These are phyloP conservation scores for Drosophila koepferae DNA, from an alignment of 2,888 invertebrate species.

Conservation along the genomic window DNA sequence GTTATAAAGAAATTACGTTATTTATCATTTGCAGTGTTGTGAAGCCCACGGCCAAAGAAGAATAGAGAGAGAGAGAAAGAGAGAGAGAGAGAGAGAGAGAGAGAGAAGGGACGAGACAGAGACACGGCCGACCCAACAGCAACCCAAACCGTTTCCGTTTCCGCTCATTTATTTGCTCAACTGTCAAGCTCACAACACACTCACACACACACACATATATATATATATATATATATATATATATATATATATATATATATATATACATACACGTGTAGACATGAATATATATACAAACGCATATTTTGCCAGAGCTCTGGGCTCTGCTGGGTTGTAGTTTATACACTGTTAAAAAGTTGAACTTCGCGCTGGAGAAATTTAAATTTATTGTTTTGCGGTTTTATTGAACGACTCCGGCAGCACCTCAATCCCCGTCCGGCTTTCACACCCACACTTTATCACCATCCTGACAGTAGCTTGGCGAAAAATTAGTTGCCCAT, in stretches of 20 bases:
- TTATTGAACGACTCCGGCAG: slow-evolving; percentile 57
- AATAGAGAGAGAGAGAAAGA: background rate
- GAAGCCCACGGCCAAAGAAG: slow-evolving; percentile 31
- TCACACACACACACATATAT: slow-evolving; percentile 36
- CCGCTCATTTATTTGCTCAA: slow-evolving; percentile 75
- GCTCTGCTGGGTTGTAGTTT: slow-evolving; percentile 56
- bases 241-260: slow-evolving; percentile 13
- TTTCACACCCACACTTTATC: slow-evolving; percentile 5
- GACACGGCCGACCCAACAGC: slow-evolving; percentile 34
- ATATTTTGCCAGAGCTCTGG: slow-evolving; percentile 19
- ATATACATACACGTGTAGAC: background rate
- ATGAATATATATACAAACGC: slow-evolving; percentile 25
- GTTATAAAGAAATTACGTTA: slow-evolving; percentile 79
- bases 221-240: slow-evolving; percentile 17
- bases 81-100: background rate
- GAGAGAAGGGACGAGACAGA: slow-evolving; percentile 2
- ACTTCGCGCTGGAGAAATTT: slow-evolving; percentile 67
- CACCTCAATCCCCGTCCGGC: slow-evolving; percentile 28
- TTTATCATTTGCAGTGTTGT: slow-evolving; percentile 74
- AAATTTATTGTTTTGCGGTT: slow-evolving; percentile 80
- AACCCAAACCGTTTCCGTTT: slow-evolving; percentile 76
- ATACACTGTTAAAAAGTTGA: slow-evolving; percentile 71
- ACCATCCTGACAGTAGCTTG: slow-evolving; percentile 14
- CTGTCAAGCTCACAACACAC: slow-evolving; percentile 64
- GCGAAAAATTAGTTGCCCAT: slow-evolving; percentile 67